Percentiles rank a stretch among this genome's conserved stretches.
These are phyloP conservation scores for Cremastinae sp. DNA, from an alignment of 2,888 invertebrate species.

Conservation along the genomic window DNA sequence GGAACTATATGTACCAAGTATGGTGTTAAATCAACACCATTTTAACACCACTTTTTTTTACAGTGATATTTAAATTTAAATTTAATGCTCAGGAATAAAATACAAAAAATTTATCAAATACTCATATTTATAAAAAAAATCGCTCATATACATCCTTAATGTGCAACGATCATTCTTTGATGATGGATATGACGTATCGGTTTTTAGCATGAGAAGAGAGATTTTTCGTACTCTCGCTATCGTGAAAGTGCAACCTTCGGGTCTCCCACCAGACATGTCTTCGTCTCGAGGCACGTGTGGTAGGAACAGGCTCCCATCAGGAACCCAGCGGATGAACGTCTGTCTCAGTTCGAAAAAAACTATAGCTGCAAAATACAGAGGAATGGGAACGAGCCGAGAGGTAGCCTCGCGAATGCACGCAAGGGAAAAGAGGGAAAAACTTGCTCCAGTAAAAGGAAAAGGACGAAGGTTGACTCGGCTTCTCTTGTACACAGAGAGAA, in stretches of 20 bases:
- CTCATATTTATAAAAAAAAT: no score
- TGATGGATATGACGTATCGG: no score
- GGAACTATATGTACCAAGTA: no score
- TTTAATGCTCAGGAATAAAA: no score
- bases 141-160: no score
- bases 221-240: slow-evolving; percentile 27
- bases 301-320: not conserved
- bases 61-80: no score
- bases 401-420: not conserved
- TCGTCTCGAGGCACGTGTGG: slow-evolving; percentile 7
- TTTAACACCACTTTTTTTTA: no score
- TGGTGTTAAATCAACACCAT: no score
- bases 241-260: slow-evolving; percentile 43
- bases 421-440: slow-evolving; percentile 7
- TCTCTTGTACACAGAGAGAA: slow-evolving; percentile 27
- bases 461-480: slow-evolving; percentile 43
- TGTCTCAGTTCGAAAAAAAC: slow-evolving; percentile 8
- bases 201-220: slow-evolving; percentile 12
- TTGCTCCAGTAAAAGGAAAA: slow-evolving; percentile 34
- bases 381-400: slow-evolving; percentile 21
- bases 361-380: slow-evolving; percentile 14
- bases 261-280: not conserved
- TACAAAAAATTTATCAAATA: no score
- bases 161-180: no score
- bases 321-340: slow-evolving; percentile 9